Conservation (phyloP, 1,140 invertebrate genomes). For the Halyomorpha halys region DNA sequence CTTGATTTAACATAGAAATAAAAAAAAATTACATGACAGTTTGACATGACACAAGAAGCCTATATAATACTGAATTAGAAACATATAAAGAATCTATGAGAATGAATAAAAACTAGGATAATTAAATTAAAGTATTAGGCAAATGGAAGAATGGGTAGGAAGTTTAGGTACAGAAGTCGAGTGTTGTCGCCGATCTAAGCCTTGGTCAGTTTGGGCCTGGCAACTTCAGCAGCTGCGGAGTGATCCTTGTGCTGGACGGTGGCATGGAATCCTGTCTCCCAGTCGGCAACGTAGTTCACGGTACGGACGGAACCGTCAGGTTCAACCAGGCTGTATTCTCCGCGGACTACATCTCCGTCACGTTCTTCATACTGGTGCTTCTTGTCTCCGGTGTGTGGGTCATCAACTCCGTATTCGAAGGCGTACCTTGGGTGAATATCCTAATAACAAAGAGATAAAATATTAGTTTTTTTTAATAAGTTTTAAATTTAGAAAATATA, state of each 20-base stretch:
- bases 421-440: conserved; percentile 42
- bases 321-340: conserved; percentile 65
- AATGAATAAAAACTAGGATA: not conserved
- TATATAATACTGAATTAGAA: no score
- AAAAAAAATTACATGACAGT: no score
- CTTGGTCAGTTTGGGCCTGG: conserved; percentile 18
- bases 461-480: not conserved
- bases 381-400: conserved; percentile 49
- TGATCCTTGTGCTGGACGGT: conserved; percentile 49
- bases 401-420: conserved; percentile 42
- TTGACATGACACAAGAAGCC: no score
- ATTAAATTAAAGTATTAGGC: not conserved
- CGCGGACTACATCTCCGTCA: conserved; percentile 47
- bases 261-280: conserved; percentile 66
- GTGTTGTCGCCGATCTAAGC: conserved; percentile 8
- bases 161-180: not conserved
- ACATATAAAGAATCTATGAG: no score
- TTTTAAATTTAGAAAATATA: no score
- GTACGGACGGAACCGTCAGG: conserved; percentile 65
- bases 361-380: conserved; percentile 54
- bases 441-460: conserved; percentile 36
- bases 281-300: conserved; percentile 66
- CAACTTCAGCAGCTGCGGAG: conserved; percentile 19
- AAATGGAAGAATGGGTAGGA: not conserved
- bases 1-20: no score